Conservation (phyloP, 2,113 vertebrate genomes). For the Ranitomeya imitator region DNA sequence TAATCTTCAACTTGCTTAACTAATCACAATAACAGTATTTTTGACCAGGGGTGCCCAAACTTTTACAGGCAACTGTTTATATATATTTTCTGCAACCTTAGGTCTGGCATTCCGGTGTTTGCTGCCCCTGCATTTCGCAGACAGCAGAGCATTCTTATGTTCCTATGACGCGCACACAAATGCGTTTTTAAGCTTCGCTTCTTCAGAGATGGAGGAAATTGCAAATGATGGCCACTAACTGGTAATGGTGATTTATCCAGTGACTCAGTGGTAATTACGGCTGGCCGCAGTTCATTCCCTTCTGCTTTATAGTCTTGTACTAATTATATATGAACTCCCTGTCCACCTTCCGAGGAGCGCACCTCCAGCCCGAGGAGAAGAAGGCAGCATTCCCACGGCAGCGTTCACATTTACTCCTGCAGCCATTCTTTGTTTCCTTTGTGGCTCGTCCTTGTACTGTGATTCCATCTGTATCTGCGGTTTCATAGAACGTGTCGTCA, state of each 20-base stretch:
- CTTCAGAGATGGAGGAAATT: slow-evolving; percentile 9
- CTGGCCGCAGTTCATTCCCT: neutral
- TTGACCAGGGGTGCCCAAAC: too few relatives aligned
- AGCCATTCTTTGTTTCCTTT: neutral
- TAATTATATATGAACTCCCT: slow-evolving; percentile 9
- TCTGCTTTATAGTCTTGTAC: neutral
- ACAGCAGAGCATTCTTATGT: neutral
- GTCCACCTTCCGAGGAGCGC: neutral
- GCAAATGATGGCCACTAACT: slow-evolving; percentile 14
- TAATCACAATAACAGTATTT: too few relatives aligned
- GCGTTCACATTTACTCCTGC: neutral
- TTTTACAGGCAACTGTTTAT: too few relatives aligned
- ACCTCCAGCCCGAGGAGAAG: neutral
- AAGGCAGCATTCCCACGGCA: neutral
- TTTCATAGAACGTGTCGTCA: too few relatives aligned
- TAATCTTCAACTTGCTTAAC: too few relatives aligned
- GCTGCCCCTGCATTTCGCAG: too few relatives aligned
- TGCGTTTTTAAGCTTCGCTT: neutral
- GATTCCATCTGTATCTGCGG: too few relatives aligned
- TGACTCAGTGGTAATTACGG: slow-evolving; percentile 13
- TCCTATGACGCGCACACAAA: neutral
- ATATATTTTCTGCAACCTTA: neutral
- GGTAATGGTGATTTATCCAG: slow-evolving; percentile 13
- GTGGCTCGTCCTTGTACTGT: neutral
- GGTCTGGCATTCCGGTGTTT: neutral